Percentiles rank a stretch among this genome's conserved stretches.
Conservation (phyloP, 1,140 invertebrate species). For the Lepidurus apus region DNA sequence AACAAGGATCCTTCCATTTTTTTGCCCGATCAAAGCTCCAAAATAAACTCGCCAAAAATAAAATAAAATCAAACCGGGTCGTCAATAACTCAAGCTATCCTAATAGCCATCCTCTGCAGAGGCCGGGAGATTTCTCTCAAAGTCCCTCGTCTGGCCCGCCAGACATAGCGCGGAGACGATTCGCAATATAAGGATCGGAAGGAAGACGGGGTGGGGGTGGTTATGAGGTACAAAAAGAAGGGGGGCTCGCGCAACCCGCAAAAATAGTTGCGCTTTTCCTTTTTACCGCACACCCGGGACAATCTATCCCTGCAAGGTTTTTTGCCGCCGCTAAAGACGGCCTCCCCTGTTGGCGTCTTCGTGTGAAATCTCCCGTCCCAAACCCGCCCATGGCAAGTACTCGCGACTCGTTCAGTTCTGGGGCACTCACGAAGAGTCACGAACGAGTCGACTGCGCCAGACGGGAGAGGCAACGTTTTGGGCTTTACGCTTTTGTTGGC, state of each 20-base stretch:
- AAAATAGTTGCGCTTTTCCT: background rate
- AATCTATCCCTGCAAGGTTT: background rate
- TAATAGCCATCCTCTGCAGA: too few relatives aligned
- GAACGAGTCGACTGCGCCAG: conserved; percentile 12
- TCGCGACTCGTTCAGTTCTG: background rate
- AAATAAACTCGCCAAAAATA: too few relatives aligned
- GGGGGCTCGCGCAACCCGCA: background rate
- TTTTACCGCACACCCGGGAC: background rate
- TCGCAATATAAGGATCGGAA: too few relatives aligned
- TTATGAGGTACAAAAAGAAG: background rate
- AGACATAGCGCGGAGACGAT: too few relatives aligned
- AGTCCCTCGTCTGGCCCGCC: too few relatives aligned
- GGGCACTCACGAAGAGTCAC: background rate
- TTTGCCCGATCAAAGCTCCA: too few relatives aligned
- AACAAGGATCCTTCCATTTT: too few relatives aligned
- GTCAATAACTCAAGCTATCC: too few relatives aligned
- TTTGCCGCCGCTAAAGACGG: background rate
- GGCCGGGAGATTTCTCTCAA: too few relatives aligned
- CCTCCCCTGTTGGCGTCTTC: background rate
- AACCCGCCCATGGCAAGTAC: background rate
- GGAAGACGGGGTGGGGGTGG: too few relatives aligned
- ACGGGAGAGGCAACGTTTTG: background rate
- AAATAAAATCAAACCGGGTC: too few relatives aligned
- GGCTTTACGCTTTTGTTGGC: background rate
- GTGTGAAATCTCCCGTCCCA: background rate